Conservation (phyloP, 2,113 vertebrate species). For the Ondatra zibethicus region DNA sequence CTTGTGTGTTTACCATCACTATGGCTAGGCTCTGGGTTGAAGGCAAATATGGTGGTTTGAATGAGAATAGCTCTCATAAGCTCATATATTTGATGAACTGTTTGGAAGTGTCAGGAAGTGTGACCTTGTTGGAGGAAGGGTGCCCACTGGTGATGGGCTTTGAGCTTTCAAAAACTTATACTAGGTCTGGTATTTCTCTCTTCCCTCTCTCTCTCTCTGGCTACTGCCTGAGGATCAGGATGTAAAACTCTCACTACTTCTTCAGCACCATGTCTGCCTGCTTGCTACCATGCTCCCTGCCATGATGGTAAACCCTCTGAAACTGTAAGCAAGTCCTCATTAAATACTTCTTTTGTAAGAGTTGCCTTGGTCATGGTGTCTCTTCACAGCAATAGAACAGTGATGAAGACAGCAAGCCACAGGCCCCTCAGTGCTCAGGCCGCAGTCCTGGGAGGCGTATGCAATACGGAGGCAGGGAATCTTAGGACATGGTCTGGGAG, state of each 20-base stretch:
- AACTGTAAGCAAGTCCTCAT: neutral
- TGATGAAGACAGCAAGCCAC: neutral
- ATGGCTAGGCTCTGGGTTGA: neutral
- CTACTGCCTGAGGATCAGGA: neutral
- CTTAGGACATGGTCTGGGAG: neutral
- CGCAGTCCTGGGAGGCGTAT: neutral
- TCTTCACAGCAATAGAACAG: neutral
- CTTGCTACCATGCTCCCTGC: neutral
- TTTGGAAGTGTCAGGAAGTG: neutral
- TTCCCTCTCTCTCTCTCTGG: neutral
- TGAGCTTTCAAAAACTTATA: neutral
- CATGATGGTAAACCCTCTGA: neutral
- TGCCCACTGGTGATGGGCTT: neutral
- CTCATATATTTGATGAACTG: neutral
- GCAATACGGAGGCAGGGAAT: too few species aligned
- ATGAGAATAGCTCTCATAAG: neutral
- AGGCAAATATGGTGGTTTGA: neutral
- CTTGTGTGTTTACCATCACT: neutral
- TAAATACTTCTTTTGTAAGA: neutral
- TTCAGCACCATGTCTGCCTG: neutral
- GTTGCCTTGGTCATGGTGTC: neutral
- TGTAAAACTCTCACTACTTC: neutral
- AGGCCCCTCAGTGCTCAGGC: neutral
- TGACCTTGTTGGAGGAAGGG: neutral
- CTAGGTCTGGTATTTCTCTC: neutral